Conservation (phyloP, 23 tunicate species). For the Ciona savignyi region DNA sequence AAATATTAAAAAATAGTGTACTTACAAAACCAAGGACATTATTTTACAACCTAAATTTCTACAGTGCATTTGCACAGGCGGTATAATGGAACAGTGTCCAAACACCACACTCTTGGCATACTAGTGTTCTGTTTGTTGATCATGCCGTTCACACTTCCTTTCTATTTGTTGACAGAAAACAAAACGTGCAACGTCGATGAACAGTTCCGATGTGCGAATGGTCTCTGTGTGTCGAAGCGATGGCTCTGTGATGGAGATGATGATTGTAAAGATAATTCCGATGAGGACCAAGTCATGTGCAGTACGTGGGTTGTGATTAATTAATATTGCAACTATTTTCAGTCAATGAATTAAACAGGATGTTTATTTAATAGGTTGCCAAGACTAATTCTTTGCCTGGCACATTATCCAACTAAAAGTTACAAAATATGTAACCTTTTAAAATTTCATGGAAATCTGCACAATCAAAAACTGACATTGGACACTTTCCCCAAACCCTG, state of each 20-base stretch:
- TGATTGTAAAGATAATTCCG: slow-evolving; percentile 45
- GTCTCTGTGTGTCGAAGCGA: slow-evolving; percentile 22
- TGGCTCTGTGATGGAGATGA: slow-evolving; percentile 34
- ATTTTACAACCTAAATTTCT: too few species aligned
- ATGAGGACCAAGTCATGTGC: slow-evolving; percentile 23
- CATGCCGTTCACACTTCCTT: background rate
- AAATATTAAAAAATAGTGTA: background rate
- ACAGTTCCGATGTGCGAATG: slow-evolving; percentile 25
- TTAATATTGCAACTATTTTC: too few species aligned
- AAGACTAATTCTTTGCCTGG: too few species aligned
- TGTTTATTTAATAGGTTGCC: too few species aligned
- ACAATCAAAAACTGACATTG: too few species aligned
- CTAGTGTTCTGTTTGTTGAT: background rate
- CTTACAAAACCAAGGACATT: too few species aligned
- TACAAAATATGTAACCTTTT: too few species aligned
- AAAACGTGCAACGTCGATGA: slow-evolving; percentile 22
- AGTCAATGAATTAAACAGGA: too few species aligned
- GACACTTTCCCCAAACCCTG: too few species aligned
- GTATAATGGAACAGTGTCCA: background rate
- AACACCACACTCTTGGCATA: background rate
- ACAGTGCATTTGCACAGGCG: too few species aligned
- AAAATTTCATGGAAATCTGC: too few species aligned
- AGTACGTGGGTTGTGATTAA: slow-evolving; percentile 7
- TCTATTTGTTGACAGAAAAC: background rate
- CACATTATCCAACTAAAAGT: too few species aligned